Evolutionary conservation across 1,140 invertebrate species (phyloP).

Genomic region (Saxidomus purpurata): DNA sequence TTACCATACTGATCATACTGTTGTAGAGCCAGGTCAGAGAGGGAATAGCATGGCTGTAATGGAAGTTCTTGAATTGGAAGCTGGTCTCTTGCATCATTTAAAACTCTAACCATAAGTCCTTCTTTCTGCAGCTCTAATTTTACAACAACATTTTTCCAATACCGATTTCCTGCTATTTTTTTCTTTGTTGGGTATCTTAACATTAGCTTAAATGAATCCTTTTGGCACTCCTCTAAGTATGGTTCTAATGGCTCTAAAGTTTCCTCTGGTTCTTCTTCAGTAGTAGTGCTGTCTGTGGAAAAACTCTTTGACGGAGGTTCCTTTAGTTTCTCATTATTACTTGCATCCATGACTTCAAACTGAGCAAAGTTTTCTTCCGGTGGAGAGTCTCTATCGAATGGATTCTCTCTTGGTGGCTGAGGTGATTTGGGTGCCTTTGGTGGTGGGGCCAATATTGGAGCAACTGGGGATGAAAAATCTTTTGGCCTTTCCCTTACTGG

Average conservation of each 20-base stretch:
- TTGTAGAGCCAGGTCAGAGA: constrained; percentile 93
- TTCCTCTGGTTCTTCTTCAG: constrained; percentile 95
- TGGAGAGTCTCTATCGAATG: constrained; percentile 92
- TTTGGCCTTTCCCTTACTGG: constrained; percentile 63
- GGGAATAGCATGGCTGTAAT: constrained; percentile 95
- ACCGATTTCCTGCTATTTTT: constrained; percentile 95
- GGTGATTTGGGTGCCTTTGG: constrained; percentile 82
- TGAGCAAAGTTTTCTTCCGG: constrained; percentile 84
- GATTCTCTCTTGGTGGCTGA: constrained; percentile 90
- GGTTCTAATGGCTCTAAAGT: constrained; percentile 96
- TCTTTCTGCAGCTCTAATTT: constrained; percentile 88
- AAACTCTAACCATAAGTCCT: constrained; percentile 78
- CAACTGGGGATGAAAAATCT: constrained; percentile 49
- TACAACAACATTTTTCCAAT: constrained; percentile 99
- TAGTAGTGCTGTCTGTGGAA: constrained; percentile 88
- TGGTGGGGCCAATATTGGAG: constrained; percentile 78
- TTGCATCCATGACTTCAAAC: constrained; percentile 79
- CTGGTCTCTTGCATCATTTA: constrained; percentile 77
- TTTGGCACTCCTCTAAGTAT: constrained; percentile 93
- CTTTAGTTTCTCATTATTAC: constrained; percentile 69
- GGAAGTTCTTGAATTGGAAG: constrained; percentile 90
- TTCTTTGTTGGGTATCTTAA: constrained; percentile 98
- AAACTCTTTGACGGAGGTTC: constrained; percentile 71
- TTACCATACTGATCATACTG: constrained; percentile 99
- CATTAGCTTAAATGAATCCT: constrained; percentile 98